Conservation (phyloP, 2,888 invertebrate genomes). For the Keiferia lycopersicella region DNA sequence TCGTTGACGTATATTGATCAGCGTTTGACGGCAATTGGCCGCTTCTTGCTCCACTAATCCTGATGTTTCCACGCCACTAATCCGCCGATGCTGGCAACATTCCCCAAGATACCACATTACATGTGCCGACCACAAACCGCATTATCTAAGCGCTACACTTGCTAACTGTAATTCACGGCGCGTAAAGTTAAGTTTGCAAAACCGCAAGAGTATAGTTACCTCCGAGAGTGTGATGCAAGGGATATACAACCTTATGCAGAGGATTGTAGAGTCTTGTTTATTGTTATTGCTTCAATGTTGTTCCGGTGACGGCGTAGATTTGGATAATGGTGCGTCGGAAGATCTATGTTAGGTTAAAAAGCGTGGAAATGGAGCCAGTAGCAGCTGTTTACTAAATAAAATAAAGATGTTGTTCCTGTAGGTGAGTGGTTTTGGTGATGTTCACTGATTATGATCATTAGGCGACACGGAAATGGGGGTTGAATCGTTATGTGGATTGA, state of each 20-base stretch:
- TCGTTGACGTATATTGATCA: constrained; percentile 17
- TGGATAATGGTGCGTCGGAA: constrained; percentile 44
- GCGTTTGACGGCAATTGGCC: constrained; percentile 18
- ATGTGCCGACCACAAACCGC: constrained; percentile 26
- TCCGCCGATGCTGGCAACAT: constrained; percentile 45
- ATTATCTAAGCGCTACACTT: constrained; percentile 24
- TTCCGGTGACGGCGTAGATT: constrained; percentile 40
- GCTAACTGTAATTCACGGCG: constrained; percentile 10
- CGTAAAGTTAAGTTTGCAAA: constrained; percentile 29
- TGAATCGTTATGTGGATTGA: too few relatives aligned
- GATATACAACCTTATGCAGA: constrained; percentile 28
- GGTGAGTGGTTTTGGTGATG: not conserved
- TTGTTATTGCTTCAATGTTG: constrained; percentile 31
- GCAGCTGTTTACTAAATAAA: not conserved
- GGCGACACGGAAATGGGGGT: too few relatives aligned
- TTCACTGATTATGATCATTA: not conserved
- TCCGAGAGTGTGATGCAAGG: not conserved
- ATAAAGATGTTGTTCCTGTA: not conserved
- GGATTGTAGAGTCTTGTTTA: constrained; percentile 24
- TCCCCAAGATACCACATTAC: constrained; percentile 27
- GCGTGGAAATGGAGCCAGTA: constrained; percentile 45
- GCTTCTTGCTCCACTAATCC: constrained; percentile 44
- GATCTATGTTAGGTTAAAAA: constrained; percentile 48
- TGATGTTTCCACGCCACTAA: constrained; percentile 49
- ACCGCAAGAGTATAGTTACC: not conserved